Evolutionary conservation across 2,888 invertebrate species (phyloP).

Genomic region (Chaetoderma sp.): DNA sequence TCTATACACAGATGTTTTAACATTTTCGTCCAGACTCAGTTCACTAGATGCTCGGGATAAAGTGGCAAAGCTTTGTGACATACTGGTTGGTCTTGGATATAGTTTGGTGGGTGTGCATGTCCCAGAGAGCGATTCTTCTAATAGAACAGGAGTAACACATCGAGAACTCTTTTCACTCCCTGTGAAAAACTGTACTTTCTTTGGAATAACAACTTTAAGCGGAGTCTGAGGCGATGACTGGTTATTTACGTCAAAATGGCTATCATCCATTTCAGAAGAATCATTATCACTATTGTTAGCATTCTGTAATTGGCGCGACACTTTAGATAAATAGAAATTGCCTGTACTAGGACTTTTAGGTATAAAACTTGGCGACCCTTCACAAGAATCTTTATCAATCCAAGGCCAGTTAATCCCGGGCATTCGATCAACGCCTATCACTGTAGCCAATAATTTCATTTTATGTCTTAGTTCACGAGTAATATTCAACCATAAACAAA

Average conservation of each 20-base stretch:
- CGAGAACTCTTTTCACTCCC: slow-evolving; percentile 3
- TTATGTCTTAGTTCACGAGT: slow-evolving; percentile 86
- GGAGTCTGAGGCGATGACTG: too few species aligned
- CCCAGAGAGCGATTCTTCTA: not conserved
- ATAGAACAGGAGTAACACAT: not conserved
- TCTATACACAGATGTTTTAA: slow-evolving; percentile 69
- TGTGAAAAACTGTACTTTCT: not conserved
- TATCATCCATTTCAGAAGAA: too few species aligned
- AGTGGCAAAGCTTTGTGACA: slow-evolving; percentile 11
- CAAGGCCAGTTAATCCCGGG: slow-evolving; percentile 62
- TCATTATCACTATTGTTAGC: too few species aligned
- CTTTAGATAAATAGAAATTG: too few species aligned
- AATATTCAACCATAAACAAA: slow-evolving; percentile 93
- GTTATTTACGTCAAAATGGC: too few species aligned
- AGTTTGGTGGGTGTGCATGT: slow-evolving; percentile 2
- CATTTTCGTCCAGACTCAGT: slow-evolving; percentile 56
- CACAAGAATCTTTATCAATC: slow-evolving; percentile 50
- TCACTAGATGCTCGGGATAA: slow-evolving; percentile 59
- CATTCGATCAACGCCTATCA: slow-evolving; percentile 58
- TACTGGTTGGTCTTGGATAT: not conserved
- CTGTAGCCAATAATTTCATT: slow-evolving; percentile 75
- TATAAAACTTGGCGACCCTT: too few species aligned
- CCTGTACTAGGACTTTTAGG: too few species aligned
- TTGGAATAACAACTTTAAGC: not conserved
- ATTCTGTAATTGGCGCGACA: too few species aligned